These are phyloP conservation scores for Ctenosaura bakeri DNA, from an alignment of 2,797 vertebrate genomes.

Conservation along the genomic window DNA sequence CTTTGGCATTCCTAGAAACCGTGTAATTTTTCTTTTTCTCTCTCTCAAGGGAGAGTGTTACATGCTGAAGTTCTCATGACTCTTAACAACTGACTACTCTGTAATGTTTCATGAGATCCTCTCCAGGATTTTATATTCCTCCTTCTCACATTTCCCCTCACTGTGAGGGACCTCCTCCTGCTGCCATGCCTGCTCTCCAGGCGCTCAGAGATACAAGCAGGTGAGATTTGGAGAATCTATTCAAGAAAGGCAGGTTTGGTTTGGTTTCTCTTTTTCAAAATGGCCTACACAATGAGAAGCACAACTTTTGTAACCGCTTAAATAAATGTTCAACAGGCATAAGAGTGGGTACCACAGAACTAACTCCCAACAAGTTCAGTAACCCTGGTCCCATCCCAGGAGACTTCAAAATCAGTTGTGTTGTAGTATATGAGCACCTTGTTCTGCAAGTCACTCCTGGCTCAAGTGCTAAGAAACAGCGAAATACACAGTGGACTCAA, in stretches of 20 bases:
- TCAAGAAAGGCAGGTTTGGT: not conserved
- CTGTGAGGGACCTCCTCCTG: not conserved
- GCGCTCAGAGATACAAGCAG: not conserved
- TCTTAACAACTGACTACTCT: not conserved
- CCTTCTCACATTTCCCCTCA: not conserved
- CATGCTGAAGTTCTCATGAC: no score
- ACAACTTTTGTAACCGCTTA: slow-evolving; percentile 6
- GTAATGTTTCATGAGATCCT: no score
- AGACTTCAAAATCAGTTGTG: not conserved
- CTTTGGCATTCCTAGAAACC: not conserved
- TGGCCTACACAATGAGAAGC: not conserved
- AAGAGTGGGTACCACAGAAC: not conserved
- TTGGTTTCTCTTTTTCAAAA: not conserved
- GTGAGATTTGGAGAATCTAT: slow-evolving; percentile 1
- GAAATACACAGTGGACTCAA: not conserved
- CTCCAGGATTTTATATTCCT: not conserved
- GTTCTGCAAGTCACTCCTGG: not conserved
- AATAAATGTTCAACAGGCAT: not conserved
- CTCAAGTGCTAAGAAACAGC: not conserved
- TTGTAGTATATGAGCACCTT: not conserved
- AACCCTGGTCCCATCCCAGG: no score
- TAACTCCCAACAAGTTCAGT: not conserved
- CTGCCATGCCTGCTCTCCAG: not conserved
- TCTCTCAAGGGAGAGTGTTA: not conserved
- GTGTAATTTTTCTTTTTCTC: not conserved